Conservation (phyloP, 1,140 invertebrate species). For the Drosophila kohkoa region DNA sequence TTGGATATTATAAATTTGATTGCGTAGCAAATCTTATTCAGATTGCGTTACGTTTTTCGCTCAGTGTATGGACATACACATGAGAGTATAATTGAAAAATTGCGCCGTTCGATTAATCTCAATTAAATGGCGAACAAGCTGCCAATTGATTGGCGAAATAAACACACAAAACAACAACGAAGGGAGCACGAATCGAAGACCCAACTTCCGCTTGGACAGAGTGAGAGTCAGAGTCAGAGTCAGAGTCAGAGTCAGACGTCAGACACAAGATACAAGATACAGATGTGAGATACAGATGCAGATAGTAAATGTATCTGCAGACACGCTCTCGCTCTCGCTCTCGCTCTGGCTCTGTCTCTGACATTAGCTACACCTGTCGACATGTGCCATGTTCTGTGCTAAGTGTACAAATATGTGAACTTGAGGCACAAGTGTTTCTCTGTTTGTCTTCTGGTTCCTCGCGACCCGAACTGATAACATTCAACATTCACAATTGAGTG, state of each 20-base stretch:
- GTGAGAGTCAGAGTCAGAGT: too few relatives aligned
- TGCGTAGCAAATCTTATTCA: too few relatives aligned
- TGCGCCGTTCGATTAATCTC: slow-evolving; percentile 72
- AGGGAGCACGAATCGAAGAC: slow-evolving; percentile 9
- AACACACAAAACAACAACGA: slow-evolving; percentile 3
- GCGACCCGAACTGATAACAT: slow-evolving; percentile 34
- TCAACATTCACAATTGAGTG: too few relatives aligned
- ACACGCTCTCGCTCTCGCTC: slow-evolving; percentile 9
- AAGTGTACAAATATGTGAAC: slow-evolving; percentile 65
- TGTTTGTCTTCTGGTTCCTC: slow-evolving; percentile 44
- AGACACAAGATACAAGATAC: slow-evolving; percentile 12
- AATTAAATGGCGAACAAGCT: slow-evolving; percentile 61
- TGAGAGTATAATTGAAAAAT: slow-evolving; percentile 54
- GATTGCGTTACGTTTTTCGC: background rate
- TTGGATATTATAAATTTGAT: too few relatives aligned
- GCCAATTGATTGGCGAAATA: slow-evolving; percentile 58
- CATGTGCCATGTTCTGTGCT: slow-evolving; percentile 19
- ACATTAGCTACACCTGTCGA: slow-evolving; percentile 66
- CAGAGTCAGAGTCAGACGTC: background rate
- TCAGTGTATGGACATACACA: slow-evolving; percentile 7
- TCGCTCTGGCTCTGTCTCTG: background rate
- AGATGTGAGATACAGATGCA: slow-evolving; percentile 4
- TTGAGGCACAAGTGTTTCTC: slow-evolving; percentile 70
- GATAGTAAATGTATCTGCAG: slow-evolving; percentile 15
- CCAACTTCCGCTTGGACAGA: slow-evolving; percentile 35